Conservation (phyloP, 2,797 vertebrate genomes). For the Sebastes alutus region DNA sequence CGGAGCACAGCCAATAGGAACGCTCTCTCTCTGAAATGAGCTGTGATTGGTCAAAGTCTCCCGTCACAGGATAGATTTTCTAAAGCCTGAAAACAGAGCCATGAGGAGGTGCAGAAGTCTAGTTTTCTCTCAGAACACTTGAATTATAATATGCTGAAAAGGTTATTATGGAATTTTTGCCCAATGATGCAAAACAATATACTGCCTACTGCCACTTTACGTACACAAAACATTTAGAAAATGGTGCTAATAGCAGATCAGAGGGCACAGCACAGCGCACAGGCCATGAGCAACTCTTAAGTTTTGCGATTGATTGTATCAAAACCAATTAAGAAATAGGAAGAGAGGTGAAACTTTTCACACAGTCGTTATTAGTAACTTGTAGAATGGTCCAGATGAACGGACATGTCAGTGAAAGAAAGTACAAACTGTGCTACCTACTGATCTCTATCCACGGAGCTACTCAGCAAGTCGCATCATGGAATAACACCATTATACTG, state of each 20-base stretch:
- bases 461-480: conserved; percentile 31
- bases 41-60: too few species aligned
- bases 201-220: too few species aligned
- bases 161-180: too few species aligned
- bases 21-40: too few species aligned
- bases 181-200: too few species aligned
- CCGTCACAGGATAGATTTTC: rapidly evolving
- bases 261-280: not conserved
- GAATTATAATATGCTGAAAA: too few species aligned
- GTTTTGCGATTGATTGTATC: not conserved
- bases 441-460: conserved; percentile 23
- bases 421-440: conserved; percentile 24
- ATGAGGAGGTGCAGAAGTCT: too few species aligned
- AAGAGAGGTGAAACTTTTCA: not conserved
- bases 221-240: not conserved
- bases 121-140: too few species aligned
- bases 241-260: not conserved
- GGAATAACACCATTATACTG: conserved; percentile 42
- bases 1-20: too few species aligned
- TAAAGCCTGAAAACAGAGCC: too few species aligned
- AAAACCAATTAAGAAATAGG: not conserved
- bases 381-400: conserved; percentile 29
- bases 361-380: not conserved
- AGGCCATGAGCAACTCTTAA: not conserved
- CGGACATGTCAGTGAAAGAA: conserved; percentile 31